Conservation (phyloP, 2,113 vertebrate species). For the Coptodon rendalli region DNA sequence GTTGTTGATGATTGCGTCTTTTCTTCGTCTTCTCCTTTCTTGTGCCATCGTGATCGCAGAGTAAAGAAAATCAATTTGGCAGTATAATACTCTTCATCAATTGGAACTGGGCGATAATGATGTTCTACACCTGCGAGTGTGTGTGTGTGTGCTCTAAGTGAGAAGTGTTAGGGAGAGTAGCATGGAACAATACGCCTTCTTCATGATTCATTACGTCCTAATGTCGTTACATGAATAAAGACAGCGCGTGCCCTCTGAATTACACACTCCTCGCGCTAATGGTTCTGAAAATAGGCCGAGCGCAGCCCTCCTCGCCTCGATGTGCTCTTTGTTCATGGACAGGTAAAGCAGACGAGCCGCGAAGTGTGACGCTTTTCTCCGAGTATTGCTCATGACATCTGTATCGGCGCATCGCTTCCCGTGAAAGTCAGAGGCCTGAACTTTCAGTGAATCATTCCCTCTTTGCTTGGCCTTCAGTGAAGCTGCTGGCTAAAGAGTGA, state of each 20-base stretch:
- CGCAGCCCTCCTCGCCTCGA: background rate
- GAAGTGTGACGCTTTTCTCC: background rate
- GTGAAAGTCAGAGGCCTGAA: background rate
- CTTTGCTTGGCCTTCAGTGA: background rate
- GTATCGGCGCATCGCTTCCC: background rate
- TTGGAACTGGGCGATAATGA: slow-evolving; percentile 55
- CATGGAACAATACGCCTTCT: slow-evolving; percentile 59
- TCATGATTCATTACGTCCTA: slow-evolving; percentile 69
- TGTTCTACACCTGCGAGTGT: slow-evolving; percentile 59
- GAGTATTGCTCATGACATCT: background rate
- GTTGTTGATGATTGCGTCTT: slow-evolving; percentile 65
- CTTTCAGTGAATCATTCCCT: background rate
- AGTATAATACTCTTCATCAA: slow-evolving; percentile 65
- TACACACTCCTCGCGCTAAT: slow-evolving; percentile 51
- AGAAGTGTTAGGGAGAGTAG: slow-evolving; percentile 6
- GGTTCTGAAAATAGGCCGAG: slow-evolving; percentile 40
- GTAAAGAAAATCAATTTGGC: slow-evolving; percentile 62
- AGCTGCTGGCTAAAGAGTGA: background rate
- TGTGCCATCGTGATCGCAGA: slow-evolving; percentile 22
- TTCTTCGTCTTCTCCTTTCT: slow-evolving; percentile 40
- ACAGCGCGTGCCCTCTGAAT: slow-evolving; percentile 25
- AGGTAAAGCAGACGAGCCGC: slow-evolving; percentile 21
- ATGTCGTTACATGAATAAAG: slow-evolving; percentile 53
- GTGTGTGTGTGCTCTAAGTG: background rate
- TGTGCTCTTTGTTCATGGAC: slow-evolving; percentile 17